Percentiles rank a stretch among this genome's conserved stretches.
These are phyloP conservation scores for Mesocricetus auratus DNA, from an alignment of 2,113 vertebrate species.

Conservation along the genomic window DNA sequence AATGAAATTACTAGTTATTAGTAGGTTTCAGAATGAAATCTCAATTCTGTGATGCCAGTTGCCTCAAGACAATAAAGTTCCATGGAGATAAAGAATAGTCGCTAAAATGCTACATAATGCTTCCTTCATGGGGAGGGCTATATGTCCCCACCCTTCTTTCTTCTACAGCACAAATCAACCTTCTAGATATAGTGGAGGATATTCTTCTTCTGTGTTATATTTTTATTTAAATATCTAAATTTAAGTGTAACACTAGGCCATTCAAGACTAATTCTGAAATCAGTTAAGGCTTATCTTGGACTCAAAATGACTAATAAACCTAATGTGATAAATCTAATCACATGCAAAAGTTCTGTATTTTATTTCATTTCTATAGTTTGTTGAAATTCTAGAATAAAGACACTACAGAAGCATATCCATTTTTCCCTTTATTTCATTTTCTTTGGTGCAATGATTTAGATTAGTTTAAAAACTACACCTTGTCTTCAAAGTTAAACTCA, in stretches of 20 bases:
- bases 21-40: slow-evolving; percentile 36
- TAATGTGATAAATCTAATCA: neutral
- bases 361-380: neutral
- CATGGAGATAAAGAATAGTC: neutral
- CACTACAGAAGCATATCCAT: neutral
- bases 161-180: neutral
- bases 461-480: neutral
- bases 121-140: neutral
- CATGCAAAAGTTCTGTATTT: neutral
- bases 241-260: neutral
- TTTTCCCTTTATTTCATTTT: neutral
- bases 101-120: neutral
- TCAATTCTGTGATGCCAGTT: rapidly evolving
- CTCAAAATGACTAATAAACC: slow-evolving; percentile 4
- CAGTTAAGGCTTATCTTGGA: neutral
- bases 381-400: slow-evolving; percentile 10
- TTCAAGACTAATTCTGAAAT: slow-evolving; percentile 32
- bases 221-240: slow-evolving; percentile 20
- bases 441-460: slow-evolving; percentile 20
- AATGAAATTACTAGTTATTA: slow-evolving; percentile 33
- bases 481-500: slow-evolving; percentile 32
- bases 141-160: neutral
- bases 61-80: neutral
- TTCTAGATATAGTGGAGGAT: neutral
- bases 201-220: neutral